phyloP scores from a whole-genome alignment of 2,888 invertebrate genomes.

The Polydrusus tereticollis region DNA sequence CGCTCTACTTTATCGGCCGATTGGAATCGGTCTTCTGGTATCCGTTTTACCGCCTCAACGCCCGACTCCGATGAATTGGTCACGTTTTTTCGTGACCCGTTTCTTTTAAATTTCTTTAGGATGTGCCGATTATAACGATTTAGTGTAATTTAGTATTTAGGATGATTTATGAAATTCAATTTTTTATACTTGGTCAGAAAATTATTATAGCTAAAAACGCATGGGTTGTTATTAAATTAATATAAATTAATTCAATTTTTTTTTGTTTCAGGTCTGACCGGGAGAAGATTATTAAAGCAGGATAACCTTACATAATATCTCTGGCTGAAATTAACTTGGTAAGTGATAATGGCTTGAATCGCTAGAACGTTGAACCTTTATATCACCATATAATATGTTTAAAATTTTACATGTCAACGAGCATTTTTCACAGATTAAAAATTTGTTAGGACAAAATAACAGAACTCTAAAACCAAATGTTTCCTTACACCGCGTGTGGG shows the following conservation, averaged over 20 bases:
- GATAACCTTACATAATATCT: neutral
- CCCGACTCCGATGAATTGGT: constrained; percentile 32
- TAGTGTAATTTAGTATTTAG: constrained; percentile 1
- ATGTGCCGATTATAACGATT: constrained; percentile 17
- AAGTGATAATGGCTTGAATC: neutral
- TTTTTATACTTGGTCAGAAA: neutral
- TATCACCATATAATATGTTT: too few species aligned
- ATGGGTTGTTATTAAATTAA: too few species aligned
- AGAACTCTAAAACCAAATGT: too few species aligned
- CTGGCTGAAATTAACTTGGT: neutral
- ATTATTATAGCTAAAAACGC: neutral
- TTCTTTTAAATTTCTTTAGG: constrained; percentile 16
- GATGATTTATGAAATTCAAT: neutral
- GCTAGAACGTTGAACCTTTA: too few species aligned
- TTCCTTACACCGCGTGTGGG: too few species aligned
- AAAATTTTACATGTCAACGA: too few species aligned
- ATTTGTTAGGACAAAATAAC: too few species aligned
- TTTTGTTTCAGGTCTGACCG: constrained; percentile 18
- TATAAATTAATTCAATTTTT: neutral
- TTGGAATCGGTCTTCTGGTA: constrained; percentile 40
- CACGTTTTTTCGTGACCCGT: constrained; percentile 41
- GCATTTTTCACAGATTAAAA: too few species aligned
- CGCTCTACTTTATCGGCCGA: constrained; percentile 42
- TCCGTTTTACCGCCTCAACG: constrained; percentile 38
- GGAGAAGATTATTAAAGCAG: neutral